phyloP scores from a whole-genome alignment of 2,797 vertebrate genomes.

The Channallabes apus region DNA sequence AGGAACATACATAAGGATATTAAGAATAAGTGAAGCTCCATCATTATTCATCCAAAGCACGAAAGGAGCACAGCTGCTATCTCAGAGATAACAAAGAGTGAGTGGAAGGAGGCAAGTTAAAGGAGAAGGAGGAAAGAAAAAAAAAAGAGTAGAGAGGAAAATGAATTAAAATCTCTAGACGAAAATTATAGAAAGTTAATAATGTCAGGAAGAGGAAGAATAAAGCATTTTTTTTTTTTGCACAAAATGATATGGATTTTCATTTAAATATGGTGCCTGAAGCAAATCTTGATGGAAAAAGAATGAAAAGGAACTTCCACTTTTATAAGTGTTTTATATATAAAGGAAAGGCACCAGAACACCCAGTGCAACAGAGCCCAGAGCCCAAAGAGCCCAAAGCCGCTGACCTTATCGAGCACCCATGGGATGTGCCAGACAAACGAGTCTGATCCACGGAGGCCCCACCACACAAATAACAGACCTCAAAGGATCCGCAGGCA shows the following conservation, averaged over 20 bases:
- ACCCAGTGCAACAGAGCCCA: too few relatives aligned
- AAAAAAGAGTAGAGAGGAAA: not conserved
- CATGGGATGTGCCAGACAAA: too few relatives aligned
- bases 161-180: not conserved
- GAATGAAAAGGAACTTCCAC: not conserved
- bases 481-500: too few relatives aligned
- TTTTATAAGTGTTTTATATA: not conserved
- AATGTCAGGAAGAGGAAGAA: not conserved
- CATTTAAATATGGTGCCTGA: not conserved
- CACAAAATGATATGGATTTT: not conserved
- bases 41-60: slow-evolving; percentile 72
- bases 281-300: not conserved
- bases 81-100: slow-evolving; percentile 50
- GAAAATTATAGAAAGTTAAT: not conserved
- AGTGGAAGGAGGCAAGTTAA: not conserved
- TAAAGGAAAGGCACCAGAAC: too few relatives aligned
- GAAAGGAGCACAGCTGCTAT: slow-evolving; percentile 65
- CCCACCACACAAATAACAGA: too few relatives aligned
- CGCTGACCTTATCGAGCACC: too few relatives aligned
- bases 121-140: not conserved
- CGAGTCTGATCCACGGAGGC: too few relatives aligned
- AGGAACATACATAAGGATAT: slow-evolving; percentile 77
- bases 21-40: slow-evolving; percentile 68
- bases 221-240: too few relatives aligned
- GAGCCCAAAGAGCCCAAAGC: too few relatives aligned